Conservation (phyloP, 2,113 vertebrate genomes). For the Rhegmatorhina hoffmannsi region DNA sequence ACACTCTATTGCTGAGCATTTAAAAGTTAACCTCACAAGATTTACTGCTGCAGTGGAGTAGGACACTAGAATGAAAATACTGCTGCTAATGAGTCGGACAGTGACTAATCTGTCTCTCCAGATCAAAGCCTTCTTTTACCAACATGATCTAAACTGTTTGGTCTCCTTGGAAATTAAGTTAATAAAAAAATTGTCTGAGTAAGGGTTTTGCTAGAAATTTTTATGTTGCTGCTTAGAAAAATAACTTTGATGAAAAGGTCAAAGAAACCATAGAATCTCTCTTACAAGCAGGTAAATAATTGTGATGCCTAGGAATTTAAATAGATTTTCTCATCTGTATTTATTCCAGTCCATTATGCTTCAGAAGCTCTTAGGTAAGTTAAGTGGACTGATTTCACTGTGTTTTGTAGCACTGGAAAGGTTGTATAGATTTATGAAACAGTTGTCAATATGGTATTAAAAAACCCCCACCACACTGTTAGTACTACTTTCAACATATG, state of each 20-base stretch:
- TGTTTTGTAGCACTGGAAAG: background rate
- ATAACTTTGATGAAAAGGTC: background rate
- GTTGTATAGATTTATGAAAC: background rate
- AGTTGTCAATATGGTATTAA: background rate
- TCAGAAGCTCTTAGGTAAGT: background rate
- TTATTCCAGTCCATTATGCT: background rate
- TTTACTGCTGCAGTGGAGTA: background rate
- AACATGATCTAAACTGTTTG: background rate
- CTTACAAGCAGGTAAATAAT: background rate
- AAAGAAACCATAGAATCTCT: background rate
- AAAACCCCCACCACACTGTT: background rate
- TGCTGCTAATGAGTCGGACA: constrained; percentile 4
- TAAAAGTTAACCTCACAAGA: constrained; percentile 18
- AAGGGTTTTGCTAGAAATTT: background rate
- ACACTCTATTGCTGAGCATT: background rate
- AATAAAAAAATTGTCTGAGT: background rate
- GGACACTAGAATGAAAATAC: background rate
- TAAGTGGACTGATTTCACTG: background rate
- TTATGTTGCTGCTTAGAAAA: background rate
- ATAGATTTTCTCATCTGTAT: background rate
- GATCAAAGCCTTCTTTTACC: constrained; percentile 9
- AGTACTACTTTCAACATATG: background rate
- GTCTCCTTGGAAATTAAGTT: background rate
- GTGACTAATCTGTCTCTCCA: constrained; percentile 24
- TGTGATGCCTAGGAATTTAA: background rate